These are phyloP conservation scores for Sus cebifrons DNA, from an alignment of 2,797 vertebrate genomes.

Conservation along the genomic window DNA sequence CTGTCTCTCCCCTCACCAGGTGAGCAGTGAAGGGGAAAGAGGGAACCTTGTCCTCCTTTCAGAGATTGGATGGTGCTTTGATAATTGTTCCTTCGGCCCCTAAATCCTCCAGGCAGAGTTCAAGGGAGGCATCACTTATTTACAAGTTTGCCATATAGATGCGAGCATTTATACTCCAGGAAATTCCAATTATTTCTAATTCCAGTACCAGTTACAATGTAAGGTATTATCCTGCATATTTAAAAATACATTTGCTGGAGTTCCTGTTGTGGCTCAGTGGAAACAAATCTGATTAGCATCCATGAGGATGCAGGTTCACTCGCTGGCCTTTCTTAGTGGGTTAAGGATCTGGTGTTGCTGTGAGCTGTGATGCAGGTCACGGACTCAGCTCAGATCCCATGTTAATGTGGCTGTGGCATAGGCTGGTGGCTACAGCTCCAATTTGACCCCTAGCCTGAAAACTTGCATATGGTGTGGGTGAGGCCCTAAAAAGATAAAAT, in stretches of 20 bases:
- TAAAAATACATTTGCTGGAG: conserved; percentile 9
- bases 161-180: neutral
- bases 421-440: too few relatives aligned
- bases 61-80: neutral
- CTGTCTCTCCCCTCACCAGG: neutral
- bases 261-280: too few relatives aligned
- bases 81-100: neutral
- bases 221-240: neutral
- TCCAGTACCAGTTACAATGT: neutral
- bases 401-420: too few relatives aligned
- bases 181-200: neutral
- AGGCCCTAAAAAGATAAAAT: too few relatives aligned
- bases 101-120: neutral
- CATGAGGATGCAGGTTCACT: too few relatives aligned
- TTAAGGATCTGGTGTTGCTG: too few relatives aligned
- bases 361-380: too few relatives aligned
- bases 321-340: too few relatives aligned
- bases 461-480: too few relatives aligned
- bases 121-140: neutral
- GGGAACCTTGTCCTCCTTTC: neutral
- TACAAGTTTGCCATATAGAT: neutral
- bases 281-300: too few relatives aligned
- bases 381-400: too few relatives aligned
- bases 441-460: too few relatives aligned
- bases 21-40: neutral